Evolutionary conservation across 2,888 invertebrate genomes (phyloP).

Genomic region (Agrypnus murinus): DNA sequence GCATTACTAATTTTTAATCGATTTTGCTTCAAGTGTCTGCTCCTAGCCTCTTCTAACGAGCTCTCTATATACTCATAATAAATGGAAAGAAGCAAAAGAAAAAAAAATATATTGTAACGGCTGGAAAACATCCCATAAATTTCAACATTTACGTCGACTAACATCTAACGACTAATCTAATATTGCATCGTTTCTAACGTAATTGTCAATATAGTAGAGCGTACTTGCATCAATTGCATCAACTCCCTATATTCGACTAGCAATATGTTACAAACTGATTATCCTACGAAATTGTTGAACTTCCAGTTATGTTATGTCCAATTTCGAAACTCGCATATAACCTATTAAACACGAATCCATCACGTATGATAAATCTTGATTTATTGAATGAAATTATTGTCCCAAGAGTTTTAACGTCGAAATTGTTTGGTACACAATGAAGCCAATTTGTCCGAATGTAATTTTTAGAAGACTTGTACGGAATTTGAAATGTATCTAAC

Average conservation of each 20-base stretch:
- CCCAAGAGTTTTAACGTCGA: slow-evolving; percentile 29
- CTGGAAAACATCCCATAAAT: too few relatives aligned
- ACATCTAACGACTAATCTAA: background rate
- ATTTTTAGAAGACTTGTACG: too few relatives aligned
- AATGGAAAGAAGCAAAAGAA: too few relatives aligned
- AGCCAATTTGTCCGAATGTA: background rate
- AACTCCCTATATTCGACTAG: slow-evolving; percentile 8
- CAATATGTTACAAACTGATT: slow-evolving; percentile 25
- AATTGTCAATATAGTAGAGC: background rate
- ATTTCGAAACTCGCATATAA: slow-evolving; percentile 8
- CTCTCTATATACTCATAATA: background rate
- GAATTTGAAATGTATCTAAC: too few relatives aligned
- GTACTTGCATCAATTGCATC: slow-evolving; percentile 5
- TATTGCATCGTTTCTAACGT: background rate
- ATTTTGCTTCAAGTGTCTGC: slow-evolving; percentile 21
- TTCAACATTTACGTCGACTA: too few relatives aligned
- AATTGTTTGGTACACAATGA: slow-evolving; percentile 12
- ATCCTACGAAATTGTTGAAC: slow-evolving; percentile 24
- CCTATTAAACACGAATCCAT: slow-evolving; percentile 31
- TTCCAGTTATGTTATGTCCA: slow-evolving; percentile 28
- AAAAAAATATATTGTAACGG: too few relatives aligned
- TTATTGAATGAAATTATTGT: slow-evolving; percentile 25
- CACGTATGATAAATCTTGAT: slow-evolving; percentile 33
- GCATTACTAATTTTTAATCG: slow-evolving; percentile 39
- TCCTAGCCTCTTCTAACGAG: background rate